Base-by-base conservation (phyloP, 2,113 vertebrate species). In the Hippocampus mohnikei region DNA sequence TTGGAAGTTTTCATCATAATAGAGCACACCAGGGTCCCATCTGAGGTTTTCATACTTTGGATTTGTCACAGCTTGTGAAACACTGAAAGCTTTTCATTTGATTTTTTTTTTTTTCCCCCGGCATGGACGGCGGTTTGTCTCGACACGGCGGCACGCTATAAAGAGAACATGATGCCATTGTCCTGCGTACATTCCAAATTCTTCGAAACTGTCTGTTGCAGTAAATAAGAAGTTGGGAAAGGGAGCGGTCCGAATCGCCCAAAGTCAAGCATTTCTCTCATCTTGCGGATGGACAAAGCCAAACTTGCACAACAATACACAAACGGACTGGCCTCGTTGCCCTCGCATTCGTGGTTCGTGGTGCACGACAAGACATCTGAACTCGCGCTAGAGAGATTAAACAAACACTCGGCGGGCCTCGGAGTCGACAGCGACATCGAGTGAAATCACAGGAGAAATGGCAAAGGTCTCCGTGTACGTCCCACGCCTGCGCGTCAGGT, bases 261-360 rank as follows among this genome's bases (percentile, higher is more conserved):
- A 42, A 23, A 44, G 59, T n/a, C 0, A 37, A 33, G 20, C 9
- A 3, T 6, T 73, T 70, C 42, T 40, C 67, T 48, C 42, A 67
- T 56, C 60, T 66, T 56, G 56, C 20, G 59, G 58, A 64, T 66
- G 67, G 18, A 67, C 66, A 29, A 44, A 75, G 8, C 70, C 67
- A 59, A 44, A 46, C 62, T 60, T 27, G 15, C 63, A 48, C 40
- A 44, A 23, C 62, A 41, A 64, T 42, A 44, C 62, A 64, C 63
- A 65, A 46, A 48, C 44, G 63, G n/a, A 65, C 27, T 27, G 42
- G 3, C 63, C 63, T 27, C n/a, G 25, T 65, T 65, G 63, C 6
- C 42, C 42, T 65, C 13, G 42, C 11, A 21, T 65, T 63, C n/a
- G n/a, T n/a, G n/a, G 33, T 63, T 65, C 46, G 27, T 65, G 42